Base-by-base conservation (phyloP, 2,113 vertebrate genomes). In the Passer montanus region DNA sequence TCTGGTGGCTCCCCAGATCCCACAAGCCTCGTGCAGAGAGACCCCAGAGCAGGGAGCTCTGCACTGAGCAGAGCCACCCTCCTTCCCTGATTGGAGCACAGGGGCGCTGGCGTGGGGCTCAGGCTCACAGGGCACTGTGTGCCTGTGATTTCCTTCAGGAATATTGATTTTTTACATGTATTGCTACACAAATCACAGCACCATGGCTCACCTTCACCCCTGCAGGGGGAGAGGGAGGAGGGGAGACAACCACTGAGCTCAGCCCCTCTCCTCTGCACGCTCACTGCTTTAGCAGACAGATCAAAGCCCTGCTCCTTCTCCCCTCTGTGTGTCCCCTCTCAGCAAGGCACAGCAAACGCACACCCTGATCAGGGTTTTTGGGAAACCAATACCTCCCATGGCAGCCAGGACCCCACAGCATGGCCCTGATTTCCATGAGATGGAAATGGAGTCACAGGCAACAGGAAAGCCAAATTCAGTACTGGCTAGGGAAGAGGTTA, bases 31-130 rank as follows among this genome's bases (percentile, higher is more conserved):
- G 0, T 26, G 35, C 35, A 49, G 81, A 50, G 53, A 59, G 53
- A n/a, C 20, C 1, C 3, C 1, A 2, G 81, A n/a, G 21, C n/a
- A 21, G 39, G 50, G 55, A 35, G 2, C 43, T 23, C 13, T 4
- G 8, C 35, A 2, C 0, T 4, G 35, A 56, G 72, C 46, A 75
- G 70, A 60, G 33, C 37, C n/a, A 13, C 30, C 15, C 27, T 43
- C 63, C 23, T 26, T 52, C 39, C 28, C 63, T 68, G 37, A 10
- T 5, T 0, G 3, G 30, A 47, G 41, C 3, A 0, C 4, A 17
- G 63, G 28, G 50, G 14, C 0, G 2, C 26, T 60, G 0, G 4
- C 0, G 0, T 2, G 20, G 41, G 37, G 33, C 43, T 84, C 0
- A 2, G 66, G 67, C 60, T 47, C 19, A 1, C 53, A 70, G 49